These are phyloP conservation scores for Listrodromus nycthemerus DNA, from an alignment of 2,888 invertebrate species.

Conservation along the genomic window DNA sequence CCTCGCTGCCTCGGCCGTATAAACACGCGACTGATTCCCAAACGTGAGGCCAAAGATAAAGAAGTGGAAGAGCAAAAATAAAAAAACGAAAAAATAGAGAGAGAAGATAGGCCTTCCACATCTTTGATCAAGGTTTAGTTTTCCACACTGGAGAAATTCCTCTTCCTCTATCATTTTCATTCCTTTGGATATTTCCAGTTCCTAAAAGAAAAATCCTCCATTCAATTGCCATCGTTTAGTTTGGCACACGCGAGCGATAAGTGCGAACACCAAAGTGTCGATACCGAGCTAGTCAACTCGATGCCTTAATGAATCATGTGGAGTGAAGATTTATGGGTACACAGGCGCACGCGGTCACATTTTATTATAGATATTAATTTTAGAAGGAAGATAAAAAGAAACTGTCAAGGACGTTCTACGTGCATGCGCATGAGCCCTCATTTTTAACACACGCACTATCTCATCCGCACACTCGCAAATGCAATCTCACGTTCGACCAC, in stretches of 20 bases:
- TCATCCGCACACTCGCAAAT: not conserved
- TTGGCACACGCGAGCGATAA: slow-evolving; percentile 24
- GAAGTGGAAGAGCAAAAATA: not conserved
- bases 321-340: slow-evolving; percentile 19
- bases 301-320: slow-evolving; percentile 1
- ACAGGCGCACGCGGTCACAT: slow-evolving; percentile 37
- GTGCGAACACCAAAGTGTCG: not conserved
- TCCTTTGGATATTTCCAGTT: not conserved
- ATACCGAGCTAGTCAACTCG: not conserved
- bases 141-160: slow-evolving; percentile 1
- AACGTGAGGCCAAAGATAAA: slow-evolving; percentile 8
- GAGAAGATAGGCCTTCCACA: slow-evolving; percentile 26
- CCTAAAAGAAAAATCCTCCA: slow-evolving; percentile 1
- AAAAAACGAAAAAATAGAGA: not conserved
- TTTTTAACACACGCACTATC: slow-evolving; percentile 1
- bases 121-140: slow-evolving; percentile 1
- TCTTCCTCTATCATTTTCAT: not conserved
- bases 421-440: slow-evolving; percentile 34
- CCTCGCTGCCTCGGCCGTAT: not conserved
- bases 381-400: slow-evolving; percentile 12
- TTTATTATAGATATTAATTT: not conserved
- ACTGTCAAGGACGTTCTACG: slow-evolving; percentile 7
- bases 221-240: not conserved
- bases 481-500: not conserved
- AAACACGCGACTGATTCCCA: slow-evolving; percentile 18